Percentiles rank a stretch among this genome's conserved stretches.
Conservation (phyloP, 2,888 invertebrate species). For the Linhomoeus sp. region DNA sequence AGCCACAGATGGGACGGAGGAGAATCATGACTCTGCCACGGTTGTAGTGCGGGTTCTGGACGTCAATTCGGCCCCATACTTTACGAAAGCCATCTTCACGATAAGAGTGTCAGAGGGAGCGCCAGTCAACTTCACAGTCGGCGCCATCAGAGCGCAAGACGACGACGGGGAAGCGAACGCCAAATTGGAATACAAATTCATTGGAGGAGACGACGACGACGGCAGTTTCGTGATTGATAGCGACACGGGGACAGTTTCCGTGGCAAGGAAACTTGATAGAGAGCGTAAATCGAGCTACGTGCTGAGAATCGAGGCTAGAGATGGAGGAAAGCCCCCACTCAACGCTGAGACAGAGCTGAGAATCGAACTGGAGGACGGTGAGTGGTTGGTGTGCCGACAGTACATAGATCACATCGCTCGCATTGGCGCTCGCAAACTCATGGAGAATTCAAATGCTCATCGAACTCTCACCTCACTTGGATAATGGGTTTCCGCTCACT, state of each 20-base stretch:
- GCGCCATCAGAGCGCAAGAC: slow-evolving; percentile 72
- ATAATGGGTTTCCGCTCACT: no score
- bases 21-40: slow-evolving; percentile 60
- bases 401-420: no score
- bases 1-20: slow-evolving; percentile 75
- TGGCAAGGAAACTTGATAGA: slow-evolving; percentile 60
- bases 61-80: slow-evolving; percentile 6
- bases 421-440: no score
- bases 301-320: slow-evolving; percentile 44
- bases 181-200: slow-evolving; percentile 34
- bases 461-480: no score
- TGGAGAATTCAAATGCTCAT: no score
- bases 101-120: slow-evolving; percentile 51
- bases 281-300: slow-evolving; percentile 59
- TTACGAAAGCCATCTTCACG: background rate
- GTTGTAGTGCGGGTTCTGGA: slow-evolving; percentile 44
- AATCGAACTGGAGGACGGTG: slow-evolving; percentile 62
- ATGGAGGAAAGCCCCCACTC: background rate
- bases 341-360: slow-evolving; percentile 85
- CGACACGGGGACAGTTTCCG: slow-evolving; percentile 78
- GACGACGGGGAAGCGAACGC: slow-evolving; percentile 85
- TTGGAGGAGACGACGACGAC: slow-evolving; percentile 17
- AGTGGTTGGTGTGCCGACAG: no score
- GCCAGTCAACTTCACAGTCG: slow-evolving; percentile 49
- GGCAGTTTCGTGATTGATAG: slow-evolving; percentile 61